A percentile compares a stretch with the other conserved stretches of the same genome.
Evolutionary conservation across 2,888 invertebrate species (phyloP).

Genomic region (Ectobius pallidus): DNA sequence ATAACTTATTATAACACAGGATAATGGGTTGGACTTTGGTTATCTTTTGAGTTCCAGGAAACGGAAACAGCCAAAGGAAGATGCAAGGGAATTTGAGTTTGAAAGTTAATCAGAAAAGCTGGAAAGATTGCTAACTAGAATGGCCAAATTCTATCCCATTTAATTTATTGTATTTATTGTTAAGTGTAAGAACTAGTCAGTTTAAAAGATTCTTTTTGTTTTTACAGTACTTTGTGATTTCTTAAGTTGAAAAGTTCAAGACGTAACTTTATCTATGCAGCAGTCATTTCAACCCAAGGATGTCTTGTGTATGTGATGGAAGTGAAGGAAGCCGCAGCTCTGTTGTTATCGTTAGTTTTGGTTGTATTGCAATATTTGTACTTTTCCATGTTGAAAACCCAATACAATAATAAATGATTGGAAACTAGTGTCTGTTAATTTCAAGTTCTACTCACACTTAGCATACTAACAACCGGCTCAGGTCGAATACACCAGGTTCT

Average conservation of each 20-base stretch:
- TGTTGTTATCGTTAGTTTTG: conserved; percentile 47
- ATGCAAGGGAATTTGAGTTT: conserved; percentile 43
- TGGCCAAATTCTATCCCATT: conserved; percentile 47
- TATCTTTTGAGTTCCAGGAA: conserved; percentile 46
- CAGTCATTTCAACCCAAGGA: conserved; percentile 47
- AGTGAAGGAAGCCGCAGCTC: conserved; percentile 5
- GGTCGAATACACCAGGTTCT: neutral
- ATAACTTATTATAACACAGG: conserved; percentile 42
- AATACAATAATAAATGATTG: conserved; percentile 62
- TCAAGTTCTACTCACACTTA: neutral
- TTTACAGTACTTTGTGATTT: conserved; percentile 43
- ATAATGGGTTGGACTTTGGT: conserved; percentile 49
- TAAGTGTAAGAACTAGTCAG: conserved; percentile 46
- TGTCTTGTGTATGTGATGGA: conserved; percentile 40
- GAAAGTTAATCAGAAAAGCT: conserved; percentile 43
- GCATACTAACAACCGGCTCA: too few relatives aligned
- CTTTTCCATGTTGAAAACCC: conserved; percentile 67
- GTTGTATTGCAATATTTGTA: conserved; percentile 67
- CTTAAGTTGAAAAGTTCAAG: conserved; percentile 43
- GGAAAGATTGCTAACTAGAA: conserved; percentile 46
- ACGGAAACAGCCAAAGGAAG: conserved; percentile 40
- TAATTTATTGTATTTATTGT: conserved; percentile 45
- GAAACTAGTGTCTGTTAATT: conserved; percentile 50
- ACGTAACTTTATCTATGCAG: conserved; percentile 40
- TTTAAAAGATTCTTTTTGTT: conserved; percentile 40